Base-by-base conservation (phyloP, 2,888 invertebrate genomes). In the Unio delphinus region DNA sequence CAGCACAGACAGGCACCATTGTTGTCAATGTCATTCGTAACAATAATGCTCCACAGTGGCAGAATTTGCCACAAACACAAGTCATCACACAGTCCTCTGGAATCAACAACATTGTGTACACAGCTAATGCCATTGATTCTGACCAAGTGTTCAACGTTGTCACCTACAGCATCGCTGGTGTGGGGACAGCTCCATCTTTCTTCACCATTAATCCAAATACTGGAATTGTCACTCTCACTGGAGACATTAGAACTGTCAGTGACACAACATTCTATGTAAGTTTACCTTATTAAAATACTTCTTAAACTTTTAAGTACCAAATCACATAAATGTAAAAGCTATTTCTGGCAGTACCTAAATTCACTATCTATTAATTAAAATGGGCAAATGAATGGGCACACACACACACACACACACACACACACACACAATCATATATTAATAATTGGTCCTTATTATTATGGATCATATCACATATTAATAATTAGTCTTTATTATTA, bases 171-270 rank as follows among this genome's bases (percentile, higher is more conserved):
- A 72, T 86, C 30, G 72, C 75, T 30, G 84, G 83, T 18, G 81
- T 83, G 56, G 80, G 77, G 55, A 77, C 80, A n/a, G 81, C 81
- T n/a, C 69, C 75, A 3, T 74, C 68, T 61, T 81, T 84, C 74
- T 86, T 87, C 69, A 60, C 64, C 11, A 74, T 87, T 54, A 73
- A 79, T 62, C 11, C 70, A 26, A 56, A 26, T 11, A 75, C 70
- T 59, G 86, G 86, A 8, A 67, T 61, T 8, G 75, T 86, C 23
- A 74, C 67, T 4, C 65, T 83, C 54, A 57, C 58, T 11, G 54
- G 62, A 17, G 78, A 81, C 62, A 69, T 75, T 20, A 72, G 61
- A 4, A 78, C 68, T 54, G 45, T 55, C 2, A 28, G 15, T 55
- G 65, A 65, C 15, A 20, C 55, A 4, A 26, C 30, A 1, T 45